Conservation (phyloP, 2,797 vertebrate genomes). For the Rhinoraja longicauda region DNA sequence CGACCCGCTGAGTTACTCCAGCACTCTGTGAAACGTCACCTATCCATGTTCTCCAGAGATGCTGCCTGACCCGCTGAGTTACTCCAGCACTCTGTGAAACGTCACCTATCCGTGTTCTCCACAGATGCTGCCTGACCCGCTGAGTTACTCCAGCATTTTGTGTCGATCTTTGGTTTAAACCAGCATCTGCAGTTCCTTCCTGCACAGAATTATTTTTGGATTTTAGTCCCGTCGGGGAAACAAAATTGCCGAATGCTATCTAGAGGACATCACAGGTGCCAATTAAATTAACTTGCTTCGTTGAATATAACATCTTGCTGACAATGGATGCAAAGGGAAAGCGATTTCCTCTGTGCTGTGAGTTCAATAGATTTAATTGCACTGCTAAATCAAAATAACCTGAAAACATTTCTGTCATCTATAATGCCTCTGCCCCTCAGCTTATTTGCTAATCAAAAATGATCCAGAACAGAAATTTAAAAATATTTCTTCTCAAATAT, state of each 20-base stretch:
- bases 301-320: slow-evolving; percentile 3
- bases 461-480: not conserved
- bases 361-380: not conserved
- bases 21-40: no score
- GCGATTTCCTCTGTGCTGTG: not conserved
- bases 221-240: not conserved
- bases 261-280: slow-evolving; percentile 15
- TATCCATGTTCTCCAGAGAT: no score
- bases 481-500: not conserved
- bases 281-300: slow-evolving; percentile 16
- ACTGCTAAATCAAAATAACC: not conserved
- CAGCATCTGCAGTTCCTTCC: no score
- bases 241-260: slow-evolving; percentile 22
- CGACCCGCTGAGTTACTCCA: no score
- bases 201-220: not conserved
- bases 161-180: no score
- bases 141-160: no score
- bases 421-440: not conserved
- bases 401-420: not conserved
- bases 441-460: not conserved
- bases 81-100: no score
- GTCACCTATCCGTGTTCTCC: no score
- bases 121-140: no score
- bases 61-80: no score
- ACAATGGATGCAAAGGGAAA: not conserved